A percentile compares a stretch with the other conserved stretches of the same genome.
phyloP scores from a whole-genome alignment of 2,113 vertebrate species.

The Calcarius ornatus region DNA sequence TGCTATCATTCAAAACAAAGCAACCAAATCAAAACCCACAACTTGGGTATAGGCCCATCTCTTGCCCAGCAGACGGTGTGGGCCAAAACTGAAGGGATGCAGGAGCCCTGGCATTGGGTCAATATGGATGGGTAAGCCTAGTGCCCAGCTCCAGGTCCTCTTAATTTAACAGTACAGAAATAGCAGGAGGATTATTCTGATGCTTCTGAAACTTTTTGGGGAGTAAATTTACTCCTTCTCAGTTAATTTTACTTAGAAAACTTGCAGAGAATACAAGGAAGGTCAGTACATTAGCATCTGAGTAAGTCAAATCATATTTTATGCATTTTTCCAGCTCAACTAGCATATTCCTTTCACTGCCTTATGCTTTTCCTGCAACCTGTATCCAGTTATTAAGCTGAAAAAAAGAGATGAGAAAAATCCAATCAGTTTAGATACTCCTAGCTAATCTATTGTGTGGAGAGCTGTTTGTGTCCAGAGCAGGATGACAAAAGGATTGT shows the following conservation, averaged over 20 bases:
- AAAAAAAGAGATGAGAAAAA: not conserved
- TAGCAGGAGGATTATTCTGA: not conserved
- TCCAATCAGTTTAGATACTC: not conserved
- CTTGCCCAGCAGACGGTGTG: rapidly evolving
- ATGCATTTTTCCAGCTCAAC: not conserved
- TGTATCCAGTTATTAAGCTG: not conserved
- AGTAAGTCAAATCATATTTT: not conserved
- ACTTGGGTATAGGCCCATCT: rapidly evolving
- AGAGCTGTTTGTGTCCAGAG: not conserved
- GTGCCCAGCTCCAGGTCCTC: not conserved
- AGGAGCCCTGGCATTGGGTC: not conserved
- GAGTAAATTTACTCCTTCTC: not conserved
- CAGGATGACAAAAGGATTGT: not conserved
- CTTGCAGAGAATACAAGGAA: not conserved
- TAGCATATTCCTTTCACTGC: not conserved
- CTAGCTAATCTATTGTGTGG: not conserved
- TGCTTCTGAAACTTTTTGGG: not conserved
- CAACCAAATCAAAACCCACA: not conserved
- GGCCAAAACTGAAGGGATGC: not conserved
- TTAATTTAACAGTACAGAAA: not conserved
- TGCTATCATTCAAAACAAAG: not conserved
- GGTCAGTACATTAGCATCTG: not conserved
- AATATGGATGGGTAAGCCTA: not conserved
- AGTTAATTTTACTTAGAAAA: not conserved
- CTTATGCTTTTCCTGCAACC: not conserved